These are phyloP conservation scores for Pampus argenteus DNA, from an alignment of 2,797 vertebrate species.

Conservation along the genomic window DNA sequence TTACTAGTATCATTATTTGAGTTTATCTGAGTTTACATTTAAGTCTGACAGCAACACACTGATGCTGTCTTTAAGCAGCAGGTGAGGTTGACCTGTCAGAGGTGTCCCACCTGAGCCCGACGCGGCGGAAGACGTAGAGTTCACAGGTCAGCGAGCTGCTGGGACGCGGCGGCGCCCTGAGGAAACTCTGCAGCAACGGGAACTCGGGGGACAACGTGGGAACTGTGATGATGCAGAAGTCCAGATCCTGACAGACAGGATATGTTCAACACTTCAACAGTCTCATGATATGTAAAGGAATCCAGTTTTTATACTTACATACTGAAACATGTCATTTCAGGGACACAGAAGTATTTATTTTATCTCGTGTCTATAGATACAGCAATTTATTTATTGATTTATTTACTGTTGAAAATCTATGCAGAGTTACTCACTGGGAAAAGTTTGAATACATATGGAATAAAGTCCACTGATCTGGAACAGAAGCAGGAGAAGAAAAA, in stretches of 20 bases:
- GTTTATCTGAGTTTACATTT: no score
- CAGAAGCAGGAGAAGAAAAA: slow-evolving; percentile 22
- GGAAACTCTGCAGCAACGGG: slow-evolving; percentile 87
- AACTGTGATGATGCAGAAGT: slow-evolving; percentile 88
- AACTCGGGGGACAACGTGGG: slow-evolving; percentile 84
- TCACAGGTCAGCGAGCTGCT: slow-evolving; percentile 76
- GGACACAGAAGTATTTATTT: neutral
- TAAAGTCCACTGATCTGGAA: slow-evolving; percentile 90
- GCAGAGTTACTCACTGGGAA: slow-evolving; percentile 88
- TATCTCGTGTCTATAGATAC: neutral
- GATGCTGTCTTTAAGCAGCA: neutral
- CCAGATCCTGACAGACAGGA: slow-evolving; percentile 82
- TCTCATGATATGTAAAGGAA: neutral
- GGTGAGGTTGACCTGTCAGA: no score
- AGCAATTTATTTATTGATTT: no score
- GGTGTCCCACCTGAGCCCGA: slow-evolving; percentile 82
- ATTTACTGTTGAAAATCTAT: neutral
- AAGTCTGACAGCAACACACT: neutral
- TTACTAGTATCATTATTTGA: no score
- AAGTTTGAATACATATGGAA: slow-evolving; percentile 88
- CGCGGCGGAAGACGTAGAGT: slow-evolving; percentile 89
- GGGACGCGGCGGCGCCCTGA: slow-evolving; percentile 76
- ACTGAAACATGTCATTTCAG: neutral
- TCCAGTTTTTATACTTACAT: neutral
- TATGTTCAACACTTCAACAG: no score